phyloP scores from a whole-genome alignment of 23 tunicate genomes.

The Oikopleura vanhoeffeni region DNA sequence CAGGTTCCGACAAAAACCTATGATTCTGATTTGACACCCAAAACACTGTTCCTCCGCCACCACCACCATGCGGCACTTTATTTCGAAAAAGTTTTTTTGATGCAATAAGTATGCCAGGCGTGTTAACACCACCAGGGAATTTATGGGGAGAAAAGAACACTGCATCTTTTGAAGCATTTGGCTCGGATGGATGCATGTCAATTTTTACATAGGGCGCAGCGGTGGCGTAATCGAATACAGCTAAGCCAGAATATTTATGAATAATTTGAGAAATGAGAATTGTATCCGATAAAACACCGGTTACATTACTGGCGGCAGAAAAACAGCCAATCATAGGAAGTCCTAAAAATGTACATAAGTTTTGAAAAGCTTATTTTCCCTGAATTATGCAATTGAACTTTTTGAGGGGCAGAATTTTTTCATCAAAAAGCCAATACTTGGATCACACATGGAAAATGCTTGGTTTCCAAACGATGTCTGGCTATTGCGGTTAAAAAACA shows the following conservation, averaged over 20 bases:
- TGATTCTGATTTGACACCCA: conserved; percentile 56
- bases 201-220: conserved; percentile 81
- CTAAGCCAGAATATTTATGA: conserved; percentile 53
- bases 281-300: conserved; percentile 52
- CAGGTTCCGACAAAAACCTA: conserved; percentile 59
- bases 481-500: too few species aligned
- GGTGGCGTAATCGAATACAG: conserved; percentile 98
- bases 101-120: conserved; percentile 85
- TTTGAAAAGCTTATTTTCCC: too few species aligned
- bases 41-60: conserved; percentile 91
- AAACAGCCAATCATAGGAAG: conserved; percentile 60
- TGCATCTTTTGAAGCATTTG: conserved; percentile 72
- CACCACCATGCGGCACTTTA: conserved; percentile 30
- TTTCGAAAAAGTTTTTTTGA: conserved; percentile 39
- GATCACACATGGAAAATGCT: too few species aligned
- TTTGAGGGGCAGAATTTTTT: too few species aligned
- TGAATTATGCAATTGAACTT: too few species aligned
- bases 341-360: too few species aligned
- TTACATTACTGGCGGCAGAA: conserved; percentile 85
- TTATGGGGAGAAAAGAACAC: conserved; percentile 77
- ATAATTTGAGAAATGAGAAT: conserved; percentile 26
- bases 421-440: too few species aligned
- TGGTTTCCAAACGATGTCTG: too few species aligned
- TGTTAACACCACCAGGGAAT: conserved; percentile 85
- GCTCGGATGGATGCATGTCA: conserved; percentile 66